Conservation (phyloP, 2,888 invertebrate genomes). For the Baccha elongata region DNA sequence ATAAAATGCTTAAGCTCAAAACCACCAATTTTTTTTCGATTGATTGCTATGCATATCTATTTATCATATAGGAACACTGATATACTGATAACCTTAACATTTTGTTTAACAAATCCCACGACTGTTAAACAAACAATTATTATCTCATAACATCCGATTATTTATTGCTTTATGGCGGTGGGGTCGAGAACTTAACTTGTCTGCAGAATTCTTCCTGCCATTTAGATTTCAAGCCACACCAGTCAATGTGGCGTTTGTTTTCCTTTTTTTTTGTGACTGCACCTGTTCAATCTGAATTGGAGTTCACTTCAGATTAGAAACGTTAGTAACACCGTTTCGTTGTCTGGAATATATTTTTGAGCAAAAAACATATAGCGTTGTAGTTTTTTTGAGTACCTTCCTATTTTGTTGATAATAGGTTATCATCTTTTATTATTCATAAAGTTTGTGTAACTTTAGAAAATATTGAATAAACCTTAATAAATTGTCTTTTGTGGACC, state of each 20-base stretch:
- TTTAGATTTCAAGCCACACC: no score
- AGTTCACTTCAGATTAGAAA: constrained; percentile 5
- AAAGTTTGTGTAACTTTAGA: no score
- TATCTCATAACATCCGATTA: background rate
- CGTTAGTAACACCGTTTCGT: background rate
- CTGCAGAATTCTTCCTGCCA: no score
- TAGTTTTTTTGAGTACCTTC: no score
- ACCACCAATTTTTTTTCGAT: background rate
- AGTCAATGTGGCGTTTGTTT: background rate
- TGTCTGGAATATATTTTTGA: no score
- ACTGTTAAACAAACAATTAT: background rate
- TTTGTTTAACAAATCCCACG: background rate
- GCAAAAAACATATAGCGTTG: no score
- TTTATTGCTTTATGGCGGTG: background rate
- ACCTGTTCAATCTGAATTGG: constrained; percentile 3
- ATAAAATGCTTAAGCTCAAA: constrained; percentile 1
- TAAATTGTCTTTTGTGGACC: no score
- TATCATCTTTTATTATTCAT: no score
- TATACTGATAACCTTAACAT: background rate
- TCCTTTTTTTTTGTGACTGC: background rate
- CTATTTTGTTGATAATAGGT: no score
- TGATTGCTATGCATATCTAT: background rate
- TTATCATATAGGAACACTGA: no score
- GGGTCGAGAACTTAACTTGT: no score
- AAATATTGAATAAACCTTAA: no score